Base-by-base conservation (phyloP, 2,113 vertebrate genomes). In the Mirza zaza region DNA sequence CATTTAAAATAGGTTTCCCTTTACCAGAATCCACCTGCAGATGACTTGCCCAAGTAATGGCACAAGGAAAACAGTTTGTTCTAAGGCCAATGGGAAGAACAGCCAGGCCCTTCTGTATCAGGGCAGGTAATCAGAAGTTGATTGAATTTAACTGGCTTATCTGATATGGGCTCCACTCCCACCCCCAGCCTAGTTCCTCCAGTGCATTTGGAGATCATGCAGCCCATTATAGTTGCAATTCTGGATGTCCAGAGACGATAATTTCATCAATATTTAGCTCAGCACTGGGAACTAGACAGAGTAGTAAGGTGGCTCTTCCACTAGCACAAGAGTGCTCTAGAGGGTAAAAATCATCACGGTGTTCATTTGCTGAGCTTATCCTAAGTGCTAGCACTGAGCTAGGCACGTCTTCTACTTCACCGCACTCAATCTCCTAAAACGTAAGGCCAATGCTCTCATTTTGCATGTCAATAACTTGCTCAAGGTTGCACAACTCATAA, bases 391-490 rank as follows among this genome's bases (percentile, higher is more conserved):
- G 27, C 87, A 13, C 45, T 0, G 27, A 25, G 27, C 32, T 32
- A 50, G 67, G 11, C 61, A 34, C 0, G 0, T 2, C 42, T 17
- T 20, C 48, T 71, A 5, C 11, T 20, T 59, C 34, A 39, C n/a
- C 17, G 14, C 20, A 0, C 48, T 61, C 13, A 45, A 73, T 82
- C 55, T 48, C 61, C 61, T 55, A 87, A 87, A 85, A 81, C n/a
- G 2, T 57, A 70, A 70, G 57, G 12, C 42, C 27, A 36, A n/a
- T 8, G 27, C 34, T 39, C 76, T 76, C 57, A 20, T 71, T 92
- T 88, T 71, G 59, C 55, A 42, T 55, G 55, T 81, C 61, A 92
- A 34, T 63, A 68, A 67, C 85, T 90, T 50, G 84, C 48, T 90
- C 39, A 75, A 21, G 9, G 89, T 95, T 94, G 36, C 32, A 13